Percentiles rank a stretch among this genome's conserved stretches.
These are phyloP conservation scores for Anoplophora glabripennis DNA, from an alignment of 1,140 invertebrate genomes.

Conservation along the genomic window DNA sequence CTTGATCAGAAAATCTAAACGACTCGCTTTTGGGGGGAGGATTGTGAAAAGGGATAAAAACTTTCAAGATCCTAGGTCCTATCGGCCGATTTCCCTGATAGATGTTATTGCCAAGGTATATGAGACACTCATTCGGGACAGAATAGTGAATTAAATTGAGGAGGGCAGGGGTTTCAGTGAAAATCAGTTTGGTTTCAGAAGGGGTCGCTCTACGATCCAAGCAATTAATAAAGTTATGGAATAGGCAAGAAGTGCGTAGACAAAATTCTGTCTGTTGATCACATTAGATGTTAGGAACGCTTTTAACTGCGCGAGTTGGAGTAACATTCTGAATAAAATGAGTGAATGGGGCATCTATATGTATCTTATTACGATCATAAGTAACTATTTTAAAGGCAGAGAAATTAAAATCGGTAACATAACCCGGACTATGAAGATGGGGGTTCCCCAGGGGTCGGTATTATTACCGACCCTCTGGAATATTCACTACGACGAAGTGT, in stretches of 20 bases:
- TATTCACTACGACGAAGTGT: constrained; percentile 31
- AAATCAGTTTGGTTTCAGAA: not conserved
- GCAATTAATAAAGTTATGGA: constrained; percentile 13
- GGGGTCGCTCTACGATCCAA: constrained; percentile 13
- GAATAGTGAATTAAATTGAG: not conserved
- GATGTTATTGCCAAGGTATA: not conserved
- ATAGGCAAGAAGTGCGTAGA: not conserved
- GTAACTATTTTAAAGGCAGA: constrained; percentile 21
- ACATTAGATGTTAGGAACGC: constrained; percentile 21
- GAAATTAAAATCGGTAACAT: constrained; percentile 13
- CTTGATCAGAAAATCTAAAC: too few species aligned
- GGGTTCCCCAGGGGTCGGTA: constrained; percentile 35
- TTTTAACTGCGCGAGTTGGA: constrained; percentile 19
- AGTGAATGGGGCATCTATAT: not conserved
- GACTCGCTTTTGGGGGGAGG: too few species aligned
- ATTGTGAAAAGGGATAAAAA: not conserved
- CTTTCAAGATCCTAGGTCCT: not conserved
- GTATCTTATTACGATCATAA: constrained; percentile 20
- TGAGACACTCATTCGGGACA: not conserved
- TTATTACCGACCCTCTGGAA: constrained; percentile 43
- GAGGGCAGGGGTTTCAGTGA: not conserved
- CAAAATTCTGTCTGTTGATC: constrained; percentile 4
- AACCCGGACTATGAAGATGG: not conserved
- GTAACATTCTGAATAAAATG: constrained; percentile 5
- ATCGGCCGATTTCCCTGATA: not conserved